Conservation (phyloP, 2,797 vertebrate species). For the Aplochiton taeniatus region DNA sequence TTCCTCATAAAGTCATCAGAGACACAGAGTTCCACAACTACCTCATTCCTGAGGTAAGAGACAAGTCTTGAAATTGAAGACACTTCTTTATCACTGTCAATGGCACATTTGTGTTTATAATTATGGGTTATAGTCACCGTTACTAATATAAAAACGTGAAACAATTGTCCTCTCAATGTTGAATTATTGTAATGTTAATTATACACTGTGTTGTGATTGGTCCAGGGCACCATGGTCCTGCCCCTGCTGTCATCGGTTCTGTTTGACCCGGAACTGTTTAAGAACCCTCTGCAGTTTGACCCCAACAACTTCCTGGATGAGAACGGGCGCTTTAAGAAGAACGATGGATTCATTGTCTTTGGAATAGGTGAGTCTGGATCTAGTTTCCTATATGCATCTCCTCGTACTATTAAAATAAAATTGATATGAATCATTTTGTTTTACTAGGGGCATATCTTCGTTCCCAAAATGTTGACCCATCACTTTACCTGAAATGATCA, state of each 20-base stretch:
- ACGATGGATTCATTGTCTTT: constrained; percentile 64
- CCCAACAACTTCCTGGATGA: constrained; percentile 71
- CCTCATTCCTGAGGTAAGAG: constrained; percentile 51
- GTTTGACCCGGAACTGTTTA: constrained; percentile 63
- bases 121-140: no score
- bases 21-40: constrained; percentile 50
- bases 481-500: no score
- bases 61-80: no score
- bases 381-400: not conserved
- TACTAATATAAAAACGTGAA: no score
- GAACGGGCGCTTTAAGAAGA: constrained; percentile 65
- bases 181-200: not conserved
- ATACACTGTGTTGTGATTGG: constrained; percentile 1
- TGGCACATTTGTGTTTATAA: no score
- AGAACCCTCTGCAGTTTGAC: constrained; percentile 60
- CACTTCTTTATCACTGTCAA: no score
- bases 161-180: no score
- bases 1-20: constrained; percentile 42
- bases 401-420: no score
- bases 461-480: no score
- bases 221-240: constrained; percentile 45
- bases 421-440: no score
- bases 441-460: no score
- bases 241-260: constrained; percentile 52
- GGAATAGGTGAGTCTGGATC: not conserved